Evolutionary conservation across 2,888 invertebrate species (phyloP).

Genomic region (Amiota communis): DNA sequence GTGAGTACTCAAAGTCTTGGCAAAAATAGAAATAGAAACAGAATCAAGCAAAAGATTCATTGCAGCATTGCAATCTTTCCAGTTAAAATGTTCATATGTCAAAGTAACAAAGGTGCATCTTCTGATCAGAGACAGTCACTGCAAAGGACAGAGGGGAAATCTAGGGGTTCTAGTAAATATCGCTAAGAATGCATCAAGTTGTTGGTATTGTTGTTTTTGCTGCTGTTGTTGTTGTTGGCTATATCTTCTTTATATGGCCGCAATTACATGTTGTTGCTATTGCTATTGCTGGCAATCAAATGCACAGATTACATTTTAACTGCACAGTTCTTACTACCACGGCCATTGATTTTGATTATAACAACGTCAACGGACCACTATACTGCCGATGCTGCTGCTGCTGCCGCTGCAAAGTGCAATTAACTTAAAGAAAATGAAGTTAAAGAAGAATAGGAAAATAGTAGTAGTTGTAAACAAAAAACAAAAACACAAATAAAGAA

Average conservation of each 20-base stretch:
- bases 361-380: background rate
- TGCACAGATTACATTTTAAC: conserved; percentile 47
- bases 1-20: background rate
- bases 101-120: too few relatives aligned
- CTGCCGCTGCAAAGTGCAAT: background rate
- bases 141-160: too few relatives aligned
- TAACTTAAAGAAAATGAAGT: conserved; percentile 1
- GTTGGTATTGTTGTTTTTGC: background rate
- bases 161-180: too few relatives aligned
- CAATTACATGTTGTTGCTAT: conserved; percentile 8
- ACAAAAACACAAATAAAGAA: too few relatives aligned
- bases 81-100: too few relatives aligned
- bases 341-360: conserved; percentile 32
- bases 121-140: too few relatives aligned
- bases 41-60: too few relatives aligned
- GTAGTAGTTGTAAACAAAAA: background rate
- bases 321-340: background rate
- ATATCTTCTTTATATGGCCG: background rate
- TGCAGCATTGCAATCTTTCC: too few relatives aligned
- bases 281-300: conserved; percentile 34
- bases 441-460: background rate
- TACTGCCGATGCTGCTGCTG: background rate
- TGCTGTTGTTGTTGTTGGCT: background rate
- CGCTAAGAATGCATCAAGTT: background rate
- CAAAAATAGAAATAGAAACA: too few relatives aligned